Conservation (phyloP, 2,113 vertebrate species). For the Leptosomus discolor region DNA sequence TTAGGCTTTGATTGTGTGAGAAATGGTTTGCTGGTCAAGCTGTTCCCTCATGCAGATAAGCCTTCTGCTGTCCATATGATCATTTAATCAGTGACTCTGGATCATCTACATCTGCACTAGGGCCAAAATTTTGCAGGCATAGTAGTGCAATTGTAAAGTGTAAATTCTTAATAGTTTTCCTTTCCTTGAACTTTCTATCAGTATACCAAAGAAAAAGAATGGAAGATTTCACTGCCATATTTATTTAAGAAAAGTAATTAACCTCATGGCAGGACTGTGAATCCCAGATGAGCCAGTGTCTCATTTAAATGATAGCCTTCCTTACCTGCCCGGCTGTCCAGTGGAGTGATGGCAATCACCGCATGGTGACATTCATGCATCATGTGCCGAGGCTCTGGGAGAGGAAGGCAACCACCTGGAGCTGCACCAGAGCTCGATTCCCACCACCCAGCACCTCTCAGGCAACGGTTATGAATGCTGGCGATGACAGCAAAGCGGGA, state of each 20-base stretch:
- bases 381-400: accelerated
- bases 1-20: neutral
- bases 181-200: neutral
- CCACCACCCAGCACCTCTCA: neutral
- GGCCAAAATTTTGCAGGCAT: neutral
- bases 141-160: neutral
- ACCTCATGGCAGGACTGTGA: neutral
- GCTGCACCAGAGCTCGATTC: neutral
- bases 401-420: neutral
- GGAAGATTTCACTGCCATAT: neutral
- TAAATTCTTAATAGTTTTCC: neutral
- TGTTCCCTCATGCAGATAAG: neutral
- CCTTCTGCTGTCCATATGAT: neutral
- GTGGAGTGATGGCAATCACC: neutral
- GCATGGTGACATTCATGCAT: neutral
- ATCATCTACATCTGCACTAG: neutral
- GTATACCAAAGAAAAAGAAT: neutral
- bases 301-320: neutral
- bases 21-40: neutral
- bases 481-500: neutral
- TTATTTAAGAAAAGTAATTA: constrained; percentile 37
- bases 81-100: neutral
- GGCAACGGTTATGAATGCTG: neutral
- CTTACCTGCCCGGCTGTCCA: neutral
- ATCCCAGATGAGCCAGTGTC: neutral